Evolutionary conservation across 2,888 invertebrate genomes (phyloP).

Genomic region (Pristionchus arcanus): DNA sequence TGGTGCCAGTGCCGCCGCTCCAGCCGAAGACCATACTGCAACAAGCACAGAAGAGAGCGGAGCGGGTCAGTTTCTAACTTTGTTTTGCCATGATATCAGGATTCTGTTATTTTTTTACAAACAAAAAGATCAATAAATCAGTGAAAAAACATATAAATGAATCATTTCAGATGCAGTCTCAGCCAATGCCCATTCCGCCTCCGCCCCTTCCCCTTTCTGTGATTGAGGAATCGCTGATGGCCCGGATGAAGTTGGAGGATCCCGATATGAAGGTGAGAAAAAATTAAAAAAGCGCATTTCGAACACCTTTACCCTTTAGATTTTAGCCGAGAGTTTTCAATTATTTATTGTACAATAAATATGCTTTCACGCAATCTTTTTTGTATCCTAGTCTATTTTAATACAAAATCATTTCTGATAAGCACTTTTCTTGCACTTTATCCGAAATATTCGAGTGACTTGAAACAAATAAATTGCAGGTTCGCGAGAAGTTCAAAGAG

Average conservation of each 20-base stretch:
- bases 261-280: slow-evolving; percentile 14
- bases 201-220: not conserved
- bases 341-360: too few species aligned
- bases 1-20: not conserved
- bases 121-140: not conserved
- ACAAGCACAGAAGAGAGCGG: not conserved
- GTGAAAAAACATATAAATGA: not conserved
- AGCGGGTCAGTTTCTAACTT: not conserved
- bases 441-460: not conserved
- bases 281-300: too few species aligned
- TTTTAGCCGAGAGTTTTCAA: too few species aligned
- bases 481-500: slow-evolving; percentile 18
- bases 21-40: slow-evolving; percentile 16
- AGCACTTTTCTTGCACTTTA: not conserved
- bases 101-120: not conserved
- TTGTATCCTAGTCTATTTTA: not conserved
- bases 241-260: not conserved
- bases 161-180: not conserved
- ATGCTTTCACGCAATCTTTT: too few species aligned
- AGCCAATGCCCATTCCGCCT: not conserved
- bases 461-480: not conserved
- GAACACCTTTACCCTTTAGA: too few species aligned
- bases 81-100: too few species aligned
- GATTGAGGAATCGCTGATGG: not conserved
- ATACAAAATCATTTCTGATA: not conserved